Evolutionary conservation across 2,113 vertebrate species (phyloP), one percentile per base, ranked within the genome.

Genomic region (Tachuris rubrigastra): DNA sequence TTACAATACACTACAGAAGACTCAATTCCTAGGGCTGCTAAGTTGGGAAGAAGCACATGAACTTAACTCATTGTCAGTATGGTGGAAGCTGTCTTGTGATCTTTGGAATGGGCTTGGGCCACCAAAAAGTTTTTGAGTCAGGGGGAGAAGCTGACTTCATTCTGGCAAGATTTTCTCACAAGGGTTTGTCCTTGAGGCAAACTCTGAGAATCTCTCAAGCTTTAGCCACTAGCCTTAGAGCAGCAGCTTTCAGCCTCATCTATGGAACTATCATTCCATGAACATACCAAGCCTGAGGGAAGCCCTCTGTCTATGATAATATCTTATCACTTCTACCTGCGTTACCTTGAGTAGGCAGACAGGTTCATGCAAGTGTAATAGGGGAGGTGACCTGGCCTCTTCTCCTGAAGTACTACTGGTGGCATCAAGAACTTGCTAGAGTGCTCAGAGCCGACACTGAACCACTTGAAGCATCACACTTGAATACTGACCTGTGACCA

Each of bases 401-500:
- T 35, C 20, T 68, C 9, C 66, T 28, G 39, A 49, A 74, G 16
- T 35, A 53, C 9, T 62, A 60, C 46, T 53, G 23, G 23, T 82
- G 49, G 21, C 33, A 35, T 27, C 35, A 47, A 49, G 39, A 74
- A 17, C 33, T 42, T 79, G 17, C n/a, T 37, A 35, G 33, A 78
- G 39, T 31, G 23, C 30, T 83, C 25, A 53, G 58, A 89, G 71
- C 7, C 58, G 33, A 28, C 12, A 10, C 15, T 16, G 35, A 84
- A 42, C 7, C n/a, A 37, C 39, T 47, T 1, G 2, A 42, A 65
- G 31, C 18, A 22, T 27, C 0, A 0, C 27, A 30, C 14, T 27
- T 83, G 27, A 77, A 62, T 50, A 47, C 0, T 69, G 77, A 42
- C 15, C 8, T 15, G 42, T 52, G 52, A 63, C 20, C 31, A 24